A percentile compares a stretch with the other conserved stretches of the same genome.
phyloP scores from a whole-genome alignment of 2,888 invertebrate genomes.

The Sepioteuthis lessoniana region DNA sequence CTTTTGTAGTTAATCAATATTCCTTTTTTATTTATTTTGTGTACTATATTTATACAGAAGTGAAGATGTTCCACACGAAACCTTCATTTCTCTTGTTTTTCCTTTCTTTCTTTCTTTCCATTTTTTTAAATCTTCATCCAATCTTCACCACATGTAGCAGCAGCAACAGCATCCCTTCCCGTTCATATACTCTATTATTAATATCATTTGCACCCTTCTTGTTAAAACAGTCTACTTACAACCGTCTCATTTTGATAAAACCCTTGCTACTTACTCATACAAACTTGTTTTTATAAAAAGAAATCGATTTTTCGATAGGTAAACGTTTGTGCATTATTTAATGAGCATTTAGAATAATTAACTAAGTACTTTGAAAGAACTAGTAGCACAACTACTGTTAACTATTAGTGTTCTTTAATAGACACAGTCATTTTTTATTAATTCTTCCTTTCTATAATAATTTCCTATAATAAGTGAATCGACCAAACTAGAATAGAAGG shows the following conservation, averaged over 20 bases:
- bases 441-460: no score
- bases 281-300: neutral
- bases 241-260: neutral
- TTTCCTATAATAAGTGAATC: no score
- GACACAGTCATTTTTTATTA: no score
- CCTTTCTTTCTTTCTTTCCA: neutral
- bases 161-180: neutral
- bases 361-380: no score
- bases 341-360: no score
- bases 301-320: no score
- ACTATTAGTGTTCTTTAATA: no score
- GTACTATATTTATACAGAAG: neutral
- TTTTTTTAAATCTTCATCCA: no score
- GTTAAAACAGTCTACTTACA: neutral
- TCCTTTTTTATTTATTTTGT: neutral
- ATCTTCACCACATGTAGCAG: no score
- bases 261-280: neutral
- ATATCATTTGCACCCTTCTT: neutral
- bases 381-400: no score
- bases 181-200: neutral
- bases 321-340: no score
- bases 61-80: neutral
- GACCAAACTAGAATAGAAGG: no score
- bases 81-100: neutral
- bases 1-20: neutral